Conservation (phyloP, 2,888 invertebrate genomes). For the Nomada fucata region DNA sequence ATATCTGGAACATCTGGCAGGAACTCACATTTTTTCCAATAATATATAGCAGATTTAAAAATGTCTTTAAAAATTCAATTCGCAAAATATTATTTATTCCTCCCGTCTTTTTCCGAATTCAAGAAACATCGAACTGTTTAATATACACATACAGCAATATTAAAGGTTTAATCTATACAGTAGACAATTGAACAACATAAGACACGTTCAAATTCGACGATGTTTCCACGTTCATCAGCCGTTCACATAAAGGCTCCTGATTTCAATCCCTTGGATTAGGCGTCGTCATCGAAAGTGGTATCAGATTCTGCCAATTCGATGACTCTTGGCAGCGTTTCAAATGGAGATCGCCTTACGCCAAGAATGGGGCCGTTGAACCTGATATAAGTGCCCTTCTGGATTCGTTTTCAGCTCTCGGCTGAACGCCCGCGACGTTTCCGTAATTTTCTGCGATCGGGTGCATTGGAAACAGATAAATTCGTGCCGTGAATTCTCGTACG, state of each 20-base stretch:
- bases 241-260: neutral
- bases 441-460: slow-evolving; percentile 1
- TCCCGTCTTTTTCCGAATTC: no score
- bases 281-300: slow-evolving; percentile 12
- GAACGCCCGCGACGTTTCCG: neutral
- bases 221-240: neutral
- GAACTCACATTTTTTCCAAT: no score
- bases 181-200: no score
- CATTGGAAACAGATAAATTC: neutral
- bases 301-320: slow-evolving; percentile 17
- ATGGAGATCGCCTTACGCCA: slow-evolving; percentile 22
- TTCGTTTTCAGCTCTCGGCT: slow-evolving; percentile 1
- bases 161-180: no score
- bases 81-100: no score
- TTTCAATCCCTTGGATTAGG: slow-evolving; percentile 14
- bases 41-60: no score
- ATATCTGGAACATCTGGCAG: no score
- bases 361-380: slow-evolving; percentile 25
- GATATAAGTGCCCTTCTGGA: neutral
- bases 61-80: no score
- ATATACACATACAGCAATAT: no score
- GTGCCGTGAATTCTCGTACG: neutral
- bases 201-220: neutral
- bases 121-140: no score
- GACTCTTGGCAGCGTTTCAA: slow-evolving; percentile 26